Conservation (phyloP, 2,113 vertebrate species). For the Mellivora capensis region DNA sequence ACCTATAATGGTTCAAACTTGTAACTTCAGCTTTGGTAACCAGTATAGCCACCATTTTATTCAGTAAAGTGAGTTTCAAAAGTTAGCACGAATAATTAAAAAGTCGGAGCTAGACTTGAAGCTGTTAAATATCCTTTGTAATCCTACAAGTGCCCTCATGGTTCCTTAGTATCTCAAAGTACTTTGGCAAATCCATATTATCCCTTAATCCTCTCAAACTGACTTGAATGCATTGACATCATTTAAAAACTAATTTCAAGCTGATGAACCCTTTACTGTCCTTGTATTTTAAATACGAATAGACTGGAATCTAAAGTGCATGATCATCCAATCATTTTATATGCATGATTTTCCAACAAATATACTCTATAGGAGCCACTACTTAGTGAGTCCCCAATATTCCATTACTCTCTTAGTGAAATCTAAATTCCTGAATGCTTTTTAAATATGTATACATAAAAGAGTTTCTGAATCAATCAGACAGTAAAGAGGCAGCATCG, state of each 20-base stretch:
- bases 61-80: conserved; percentile 44
- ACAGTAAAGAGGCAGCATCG: neutral
- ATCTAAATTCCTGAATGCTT: neutral
- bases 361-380: neutral
- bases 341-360: conserved; percentile 11
- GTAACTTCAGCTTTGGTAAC: neutral
- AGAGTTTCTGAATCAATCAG: neutral
- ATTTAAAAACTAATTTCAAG: conserved; percentile 59
- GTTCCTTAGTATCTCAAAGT: conserved; percentile 22
- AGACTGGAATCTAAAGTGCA: neutral
- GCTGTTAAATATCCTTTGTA: conserved; percentile 30
- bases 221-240: conserved; percentile 7
- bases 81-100: conserved; percentile 4
- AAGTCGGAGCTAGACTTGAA: neutral
- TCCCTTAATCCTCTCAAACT: conserved; percentile 39
- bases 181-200: conserved; percentile 43
- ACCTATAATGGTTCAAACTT: neutral
- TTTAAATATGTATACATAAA: neutral
- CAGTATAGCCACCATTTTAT: neutral
- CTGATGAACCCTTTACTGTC: neutral
- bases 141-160: neutral
- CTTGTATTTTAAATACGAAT: neutral
- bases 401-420: neutral
- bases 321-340: neutral
- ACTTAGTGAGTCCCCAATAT: neutral